Conservation (phyloP, 2,888 invertebrate genomes). For the Sipha maydis region DNA sequence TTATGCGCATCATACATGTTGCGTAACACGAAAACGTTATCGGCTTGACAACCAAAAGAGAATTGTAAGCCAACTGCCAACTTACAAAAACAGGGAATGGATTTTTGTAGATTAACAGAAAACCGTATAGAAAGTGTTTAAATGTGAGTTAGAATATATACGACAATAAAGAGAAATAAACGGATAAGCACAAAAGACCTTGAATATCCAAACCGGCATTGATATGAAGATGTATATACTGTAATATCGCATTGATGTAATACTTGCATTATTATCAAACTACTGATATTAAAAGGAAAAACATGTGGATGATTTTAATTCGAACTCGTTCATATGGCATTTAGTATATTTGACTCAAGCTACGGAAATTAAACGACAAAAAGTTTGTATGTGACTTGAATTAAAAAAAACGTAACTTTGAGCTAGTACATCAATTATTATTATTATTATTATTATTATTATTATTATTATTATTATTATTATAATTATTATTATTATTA, state of each 20-base stretch:
- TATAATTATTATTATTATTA: neutral
- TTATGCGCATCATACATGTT: neutral
- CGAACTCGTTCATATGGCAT: neutral
- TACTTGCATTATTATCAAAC: no score
- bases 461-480: no score
- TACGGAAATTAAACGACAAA: neutral
- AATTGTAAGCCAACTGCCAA: neutral
- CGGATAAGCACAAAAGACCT: neutral
- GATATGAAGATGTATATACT: neutral
- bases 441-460: no score
- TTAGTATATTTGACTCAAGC: neutral
- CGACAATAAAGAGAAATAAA: neutral
- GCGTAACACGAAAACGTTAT: neutral
- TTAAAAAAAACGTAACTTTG: neutral
- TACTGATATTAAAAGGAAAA: neutral
- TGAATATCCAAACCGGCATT: neutral
- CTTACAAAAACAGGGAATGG: neutral
- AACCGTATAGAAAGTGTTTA: neutral
- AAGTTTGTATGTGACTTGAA: neutral
- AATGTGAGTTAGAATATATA: neutral
- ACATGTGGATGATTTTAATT: neutral
- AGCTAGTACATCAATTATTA: neutral
- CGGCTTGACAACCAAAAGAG: neutral
- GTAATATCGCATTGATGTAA: no score
- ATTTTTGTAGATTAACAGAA: neutral